phyloP scores from a whole-genome alignment of 1,140 invertebrate genomes.

The Bombus turneri region DNA sequence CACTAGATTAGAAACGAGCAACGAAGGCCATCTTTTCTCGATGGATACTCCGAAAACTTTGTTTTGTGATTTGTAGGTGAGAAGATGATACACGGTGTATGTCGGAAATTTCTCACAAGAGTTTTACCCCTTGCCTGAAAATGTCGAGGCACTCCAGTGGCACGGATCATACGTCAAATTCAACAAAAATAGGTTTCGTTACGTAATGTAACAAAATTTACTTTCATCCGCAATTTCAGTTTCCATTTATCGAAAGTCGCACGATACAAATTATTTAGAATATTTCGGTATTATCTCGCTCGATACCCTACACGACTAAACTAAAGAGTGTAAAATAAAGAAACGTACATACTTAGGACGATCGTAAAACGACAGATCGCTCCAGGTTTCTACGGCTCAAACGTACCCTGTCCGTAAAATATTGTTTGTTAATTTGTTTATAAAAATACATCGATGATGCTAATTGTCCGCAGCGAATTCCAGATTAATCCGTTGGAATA shows the following conservation, averaged over 20 bases:
- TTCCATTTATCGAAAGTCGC: too few relatives aligned
- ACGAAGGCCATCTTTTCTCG: not conserved
- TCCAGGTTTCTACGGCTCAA: not conserved
- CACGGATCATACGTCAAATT: too few relatives aligned
- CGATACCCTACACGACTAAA: too few relatives aligned
- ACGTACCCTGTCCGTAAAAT: not conserved
- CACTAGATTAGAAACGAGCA: not conserved
- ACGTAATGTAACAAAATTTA: too few relatives aligned
- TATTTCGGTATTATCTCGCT: too few relatives aligned
- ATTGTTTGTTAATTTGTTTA: not conserved
- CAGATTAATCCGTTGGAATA: not conserved
- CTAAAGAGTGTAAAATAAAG: too few relatives aligned
- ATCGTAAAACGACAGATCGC: too few relatives aligned
- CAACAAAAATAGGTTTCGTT: too few relatives aligned
- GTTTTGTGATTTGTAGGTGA: not conserved
- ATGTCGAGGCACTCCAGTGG: rapidly evolving
- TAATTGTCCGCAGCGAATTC: not conserved
- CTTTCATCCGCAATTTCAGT: too few relatives aligned
- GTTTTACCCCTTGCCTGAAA: too few relatives aligned
- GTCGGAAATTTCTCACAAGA: not conserved
- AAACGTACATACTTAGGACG: too few relatives aligned
- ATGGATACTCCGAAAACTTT: not conserved
- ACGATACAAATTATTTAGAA: too few relatives aligned
- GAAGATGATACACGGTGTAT: not conserved
- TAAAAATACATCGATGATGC: not conserved